Conservation (phyloP, 2,113 vertebrate species). For the Glaucomys volans region DNA sequence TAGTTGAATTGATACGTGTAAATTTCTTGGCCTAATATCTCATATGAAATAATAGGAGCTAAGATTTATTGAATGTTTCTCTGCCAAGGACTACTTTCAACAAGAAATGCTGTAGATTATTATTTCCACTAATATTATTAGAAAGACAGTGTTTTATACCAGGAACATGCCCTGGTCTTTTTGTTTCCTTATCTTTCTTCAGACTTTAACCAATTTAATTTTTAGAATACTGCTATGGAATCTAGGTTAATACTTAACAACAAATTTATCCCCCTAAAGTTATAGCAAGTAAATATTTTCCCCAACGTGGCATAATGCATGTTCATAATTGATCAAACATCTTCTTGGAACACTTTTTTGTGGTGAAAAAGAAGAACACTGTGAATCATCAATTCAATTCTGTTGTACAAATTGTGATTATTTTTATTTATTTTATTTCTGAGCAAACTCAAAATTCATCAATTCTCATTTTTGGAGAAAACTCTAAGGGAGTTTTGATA, state of each 20-base stretch:
- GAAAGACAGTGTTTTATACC: neutral
- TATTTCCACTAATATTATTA: neutral
- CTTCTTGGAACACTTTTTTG: neutral
- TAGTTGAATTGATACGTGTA: neutral
- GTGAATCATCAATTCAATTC: neutral
- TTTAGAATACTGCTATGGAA: neutral
- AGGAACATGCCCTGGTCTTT: neutral
- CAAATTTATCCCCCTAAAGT: neutral
- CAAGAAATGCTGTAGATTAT: neutral
- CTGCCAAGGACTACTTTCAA: neutral
- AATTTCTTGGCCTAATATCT: neutral
- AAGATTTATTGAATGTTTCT: neutral
- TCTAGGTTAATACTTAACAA: neutral
- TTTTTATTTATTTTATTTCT: constrained; percentile 9
- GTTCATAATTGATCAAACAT: neutral
- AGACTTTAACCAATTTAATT: constrained; percentile 27
- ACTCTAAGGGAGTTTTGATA: neutral
- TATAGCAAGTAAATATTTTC: neutral
- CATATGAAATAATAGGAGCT: neutral
- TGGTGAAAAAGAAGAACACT: neutral
- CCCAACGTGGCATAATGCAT: neutral
- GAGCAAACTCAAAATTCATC: neutral
- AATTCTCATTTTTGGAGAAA: neutral
- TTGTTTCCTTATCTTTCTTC: neutral
- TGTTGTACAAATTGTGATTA: neutral